These are phyloP conservation scores for Megastigmus dorsalis DNA, from an alignment of 2,888 invertebrate species.

Conservation along the genomic window DNA sequence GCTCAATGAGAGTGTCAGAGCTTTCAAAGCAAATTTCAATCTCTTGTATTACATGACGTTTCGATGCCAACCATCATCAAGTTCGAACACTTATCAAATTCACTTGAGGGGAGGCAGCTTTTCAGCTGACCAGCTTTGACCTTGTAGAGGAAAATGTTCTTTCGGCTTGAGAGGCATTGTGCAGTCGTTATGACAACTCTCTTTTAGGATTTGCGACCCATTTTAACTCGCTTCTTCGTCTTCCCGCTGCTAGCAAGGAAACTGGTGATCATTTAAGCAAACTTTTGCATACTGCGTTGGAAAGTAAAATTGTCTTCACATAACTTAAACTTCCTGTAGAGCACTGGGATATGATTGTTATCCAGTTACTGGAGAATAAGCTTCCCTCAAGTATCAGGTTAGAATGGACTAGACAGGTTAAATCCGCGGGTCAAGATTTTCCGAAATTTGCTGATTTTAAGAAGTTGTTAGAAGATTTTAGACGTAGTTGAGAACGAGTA, in stretches of 20 bases:
- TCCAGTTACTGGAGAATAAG: not conserved
- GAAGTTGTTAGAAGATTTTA: not conserved
- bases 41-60: not conserved
- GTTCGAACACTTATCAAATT: not conserved
- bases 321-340: no score
- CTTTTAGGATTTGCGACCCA: no score
- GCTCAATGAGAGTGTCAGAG: not conserved
- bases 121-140: no score
- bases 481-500: not conserved
- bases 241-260: not conserved
- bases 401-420: not conserved
- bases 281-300: not conserved
- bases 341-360: not conserved
- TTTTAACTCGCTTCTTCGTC: no score
- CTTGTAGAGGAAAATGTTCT: no score
- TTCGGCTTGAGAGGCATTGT: no score
- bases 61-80: not conserved
- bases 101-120: not conserved
- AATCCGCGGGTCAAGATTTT: not conserved
- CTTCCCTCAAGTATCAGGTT: not conserved
- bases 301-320: no score
- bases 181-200: no score
- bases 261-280: not conserved
- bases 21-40: not conserved
- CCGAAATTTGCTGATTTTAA: not conserved